phyloP scores from a whole-genome alignment of 1,140 invertebrate species.

The Ephestia elutella region DNA sequence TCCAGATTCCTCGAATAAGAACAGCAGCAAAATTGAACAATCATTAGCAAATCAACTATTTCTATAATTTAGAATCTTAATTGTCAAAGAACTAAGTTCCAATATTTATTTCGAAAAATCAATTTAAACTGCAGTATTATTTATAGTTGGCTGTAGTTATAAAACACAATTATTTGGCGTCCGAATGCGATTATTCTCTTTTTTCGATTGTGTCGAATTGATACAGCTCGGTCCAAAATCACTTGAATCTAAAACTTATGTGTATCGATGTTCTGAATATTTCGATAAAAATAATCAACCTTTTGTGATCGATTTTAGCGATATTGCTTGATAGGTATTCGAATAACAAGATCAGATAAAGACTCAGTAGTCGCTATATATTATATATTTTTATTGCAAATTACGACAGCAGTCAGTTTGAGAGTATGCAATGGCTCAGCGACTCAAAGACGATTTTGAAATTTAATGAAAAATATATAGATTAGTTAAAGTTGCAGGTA shows the following conservation, averaged over 20 bases:
- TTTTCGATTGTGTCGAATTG: slow-evolving; percentile 50
- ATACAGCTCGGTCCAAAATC: slow-evolving; percentile 49
- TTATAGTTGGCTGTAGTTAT: slow-evolving; percentile 62
- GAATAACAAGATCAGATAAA: background rate
- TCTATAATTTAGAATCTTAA: slow-evolving; percentile 30
- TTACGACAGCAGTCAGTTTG: too few species aligned
- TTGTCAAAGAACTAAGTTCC: slow-evolving; percentile 8
- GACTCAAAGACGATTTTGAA: too few species aligned
- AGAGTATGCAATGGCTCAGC: too few species aligned
- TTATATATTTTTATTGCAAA: background rate
- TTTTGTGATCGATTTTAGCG: background rate
- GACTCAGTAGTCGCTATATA: background rate
- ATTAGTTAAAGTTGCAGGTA: too few species aligned
- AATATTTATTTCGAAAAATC: background rate
- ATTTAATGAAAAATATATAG: too few species aligned
- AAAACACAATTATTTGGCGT: slow-evolving; percentile 63
- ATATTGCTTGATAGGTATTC: background rate
- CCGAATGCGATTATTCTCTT: slow-evolving; percentile 42
- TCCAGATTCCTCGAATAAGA: too few species aligned
- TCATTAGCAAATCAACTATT: too few species aligned
- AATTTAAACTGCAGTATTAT: slow-evolving; percentile 69
- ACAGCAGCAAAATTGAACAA: too few species aligned
- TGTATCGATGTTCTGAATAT: background rate
- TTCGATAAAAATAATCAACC: background rate
- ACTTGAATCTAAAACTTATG: slow-evolving; percentile 36